phyloP scores from a whole-genome alignment of 2,113 vertebrate genomes.

The Hippocampus comes region DNA sequence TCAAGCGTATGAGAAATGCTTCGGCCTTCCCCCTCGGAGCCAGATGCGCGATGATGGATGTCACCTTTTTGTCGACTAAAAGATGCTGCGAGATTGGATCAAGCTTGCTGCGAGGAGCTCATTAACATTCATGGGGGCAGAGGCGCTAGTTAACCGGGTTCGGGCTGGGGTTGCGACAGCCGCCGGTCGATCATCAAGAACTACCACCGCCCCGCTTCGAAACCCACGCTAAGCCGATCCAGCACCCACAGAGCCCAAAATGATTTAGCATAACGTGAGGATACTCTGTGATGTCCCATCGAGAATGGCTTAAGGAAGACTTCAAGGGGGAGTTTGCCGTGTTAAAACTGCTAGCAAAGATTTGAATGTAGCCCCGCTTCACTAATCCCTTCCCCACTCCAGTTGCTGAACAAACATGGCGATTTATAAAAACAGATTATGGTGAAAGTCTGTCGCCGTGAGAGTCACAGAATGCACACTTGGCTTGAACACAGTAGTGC shows the following conservation, averaged over 20 bases:
- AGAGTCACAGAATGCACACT: not conserved
- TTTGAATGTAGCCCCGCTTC: not conserved
- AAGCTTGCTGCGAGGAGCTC: not conserved
- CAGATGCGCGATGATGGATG: slow-evolving; percentile 5
- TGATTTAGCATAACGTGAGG: not conserved
- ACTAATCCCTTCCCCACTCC: not conserved
- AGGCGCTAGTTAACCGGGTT: not conserved
- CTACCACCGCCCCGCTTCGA: not conserved
- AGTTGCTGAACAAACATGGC: not conserved
- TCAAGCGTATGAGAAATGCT: slow-evolving; percentile 4
- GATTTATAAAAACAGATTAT: not conserved
- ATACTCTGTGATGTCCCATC: not conserved
- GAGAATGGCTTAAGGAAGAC: not conserved
- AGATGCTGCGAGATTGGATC: slow-evolving; percentile 1
- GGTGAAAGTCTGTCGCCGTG: not conserved
- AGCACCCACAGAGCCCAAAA: not conserved
- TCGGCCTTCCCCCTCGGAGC: not conserved
- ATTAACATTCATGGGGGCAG: slow-evolving; percentile 2
- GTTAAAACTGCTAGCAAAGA: not conserved
- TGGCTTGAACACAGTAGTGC: too few relatives aligned
- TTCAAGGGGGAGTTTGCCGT: not conserved
- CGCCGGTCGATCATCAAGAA: slow-evolving; percentile 2
- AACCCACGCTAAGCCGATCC: not conserved
- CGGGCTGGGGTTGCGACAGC: not conserved
- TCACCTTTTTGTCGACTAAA: slow-evolving; percentile 1